Evolutionary conservation across 1,140 invertebrate species (phyloP), one percentile per base, ranked within the genome.

Genomic region (Pseudomyrmex gracilis): DNA sequence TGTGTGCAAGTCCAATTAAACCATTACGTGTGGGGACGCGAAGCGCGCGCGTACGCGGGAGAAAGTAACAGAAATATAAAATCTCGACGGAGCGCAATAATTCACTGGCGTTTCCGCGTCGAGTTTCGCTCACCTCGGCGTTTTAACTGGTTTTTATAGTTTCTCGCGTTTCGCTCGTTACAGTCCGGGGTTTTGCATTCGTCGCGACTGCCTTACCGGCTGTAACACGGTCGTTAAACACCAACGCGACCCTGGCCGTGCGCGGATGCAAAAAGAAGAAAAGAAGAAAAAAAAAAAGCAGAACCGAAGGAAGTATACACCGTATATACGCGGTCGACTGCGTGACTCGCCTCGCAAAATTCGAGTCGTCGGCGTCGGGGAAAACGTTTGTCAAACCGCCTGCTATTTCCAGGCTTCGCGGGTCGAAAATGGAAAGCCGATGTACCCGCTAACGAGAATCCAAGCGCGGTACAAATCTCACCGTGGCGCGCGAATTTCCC

Each of bases 1-100:
- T 85, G 84, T 89, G 88, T 87, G 74, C 86, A 84, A 82, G 77
- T 90, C 88, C 88, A 89, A 90, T 90, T 90, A 90, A 90, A 85
- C 88, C 83, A 90, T 90, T 89, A 89, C 87, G 80, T 24, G 68
- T 49, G 67, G 70, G 74, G 66, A 55, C 71, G 82, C 84, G 84
- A 55, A 67, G 60, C 71, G 82, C 84, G 84, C 61, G 73, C 82
- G 49, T 12, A 13, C 73, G 45, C 70, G 83, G 57, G 86, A 66
- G 58, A 43, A 64, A 58, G 64, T 67, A 82, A 70, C 67, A 84
- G 85, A 85, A 85, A 89, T 90, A 89, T 89, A 89, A 90, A 89
- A 90, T 87, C 88, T 83, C 88, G 47, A 24, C 67, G 58, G 71
- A 51, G 83, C 13, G 88, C 71, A 85, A 90, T 90, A 90, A 89